Evolutionary conservation across 1,140 invertebrate genomes (phyloP).

Genomic region (Maconellicoccus hirsutus): DNA sequence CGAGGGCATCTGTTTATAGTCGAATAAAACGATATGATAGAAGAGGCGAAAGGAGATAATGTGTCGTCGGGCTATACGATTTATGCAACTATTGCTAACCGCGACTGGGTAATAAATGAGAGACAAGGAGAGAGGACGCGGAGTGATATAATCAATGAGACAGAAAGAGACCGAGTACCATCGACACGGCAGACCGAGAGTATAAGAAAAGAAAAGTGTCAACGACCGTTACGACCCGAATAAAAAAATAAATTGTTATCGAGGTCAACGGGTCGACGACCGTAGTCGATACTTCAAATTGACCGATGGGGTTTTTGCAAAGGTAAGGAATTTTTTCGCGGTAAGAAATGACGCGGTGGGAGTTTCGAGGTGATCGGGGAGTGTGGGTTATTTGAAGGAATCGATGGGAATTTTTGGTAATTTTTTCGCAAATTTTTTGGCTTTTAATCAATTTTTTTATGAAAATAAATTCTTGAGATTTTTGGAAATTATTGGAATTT

Average conservation of each 20-base stretch:
- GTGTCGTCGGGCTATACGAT: slow-evolving; percentile 23
- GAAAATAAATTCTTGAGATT: too few species aligned
- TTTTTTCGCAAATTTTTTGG: too few species aligned
- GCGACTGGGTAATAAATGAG: slow-evolving; percentile 11
- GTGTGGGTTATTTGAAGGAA: too few species aligned
- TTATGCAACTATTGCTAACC: slow-evolving; percentile 20
- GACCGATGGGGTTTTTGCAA: background rate
- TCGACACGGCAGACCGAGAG: background rate
- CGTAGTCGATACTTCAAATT: background rate
- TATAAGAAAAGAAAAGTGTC: slow-evolving; percentile 14
- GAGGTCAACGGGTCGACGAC: slow-evolving; percentile 19
- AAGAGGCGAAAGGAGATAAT: background rate
- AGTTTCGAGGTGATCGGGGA: too few species aligned
- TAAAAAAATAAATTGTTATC: background rate
- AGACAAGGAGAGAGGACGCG: background rate
- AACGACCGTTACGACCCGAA: slow-evolving; percentile 15
- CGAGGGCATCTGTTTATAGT: slow-evolving; percentile 13
- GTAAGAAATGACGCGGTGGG: too few species aligned
- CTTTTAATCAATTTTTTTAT: too few species aligned
- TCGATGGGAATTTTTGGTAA: too few species aligned
- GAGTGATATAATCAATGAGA: slow-evolving; percentile 17
- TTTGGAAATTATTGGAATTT: too few species aligned
- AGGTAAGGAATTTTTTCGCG: background rate
- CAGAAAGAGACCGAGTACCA: slow-evolving; percentile 20
- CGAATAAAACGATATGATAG: background rate